Evolutionary conservation across 2,113 vertebrate genomes (phyloP), one percentile per base, ranked within the genome.

Genomic region (Gorsachius goisagi): DNA sequence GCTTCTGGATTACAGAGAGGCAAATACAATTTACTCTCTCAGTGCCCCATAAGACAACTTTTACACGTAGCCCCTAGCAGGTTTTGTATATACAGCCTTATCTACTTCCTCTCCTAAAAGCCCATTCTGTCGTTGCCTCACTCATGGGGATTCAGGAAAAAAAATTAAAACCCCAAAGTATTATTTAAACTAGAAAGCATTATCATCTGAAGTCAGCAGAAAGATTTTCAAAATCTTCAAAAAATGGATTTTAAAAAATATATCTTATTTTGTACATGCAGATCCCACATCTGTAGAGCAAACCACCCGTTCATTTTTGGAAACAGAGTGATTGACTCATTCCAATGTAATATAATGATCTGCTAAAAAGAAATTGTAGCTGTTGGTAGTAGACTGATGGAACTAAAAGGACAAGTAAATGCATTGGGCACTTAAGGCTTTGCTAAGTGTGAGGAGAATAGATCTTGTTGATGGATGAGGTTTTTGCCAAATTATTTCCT

Each of bases 401-500:
- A 83, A 78, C 85, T 59, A 47, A 37, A 45, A 81, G 96, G 96
- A 82, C 88, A 90, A 86, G 69, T 58, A 60, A 85, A 60, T n/a
- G 56, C 27, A 64, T 44, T 67, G 71, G 60, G 66, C 64, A 83
- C 49, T n/a, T 58, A 55, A 28, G 81, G 85, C 85, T 77, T 11
- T 50, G 53, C 44, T 90, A 86, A 62, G 71, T 33, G 80, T 75
- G 89, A 52, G 88, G 81, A 94, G 91, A 91, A 96, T 32, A 89
- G 90, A 79, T 88, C 95, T 81, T 71, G 67, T 88, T 82, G 95
- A 96, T 95, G 90, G 84, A 73, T 91, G 86, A 95, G 87, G 86
- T 87, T 91, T 73, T 90, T 85, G 94, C 94, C 96, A 96, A 97
- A 96, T 95, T 27, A 93, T 96, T 97, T 96, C 88, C 97, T 89